A percentile compares a stretch with the other conserved stretches of the same genome.
Evolutionary conservation across 2,797 vertebrate species (phyloP).

Genomic region (Pagetopsis macropterus): DNA sequence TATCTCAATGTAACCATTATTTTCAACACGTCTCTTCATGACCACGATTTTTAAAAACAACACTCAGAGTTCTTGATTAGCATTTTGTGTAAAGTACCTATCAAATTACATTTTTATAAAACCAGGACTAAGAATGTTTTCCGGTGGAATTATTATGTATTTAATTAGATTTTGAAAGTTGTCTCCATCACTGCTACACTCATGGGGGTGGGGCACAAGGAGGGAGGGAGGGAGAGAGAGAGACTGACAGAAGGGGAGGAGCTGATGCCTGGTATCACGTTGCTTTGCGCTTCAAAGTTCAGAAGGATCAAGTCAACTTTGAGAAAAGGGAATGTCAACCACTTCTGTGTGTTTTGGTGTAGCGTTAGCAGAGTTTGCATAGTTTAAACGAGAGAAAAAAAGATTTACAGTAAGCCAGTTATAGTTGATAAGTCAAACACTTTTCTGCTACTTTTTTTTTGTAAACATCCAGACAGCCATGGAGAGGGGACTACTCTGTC

Average conservation of each 20-base stretch:
- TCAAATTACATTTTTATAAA: too few relatives aligned
- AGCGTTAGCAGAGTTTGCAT: background rate
- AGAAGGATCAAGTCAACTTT: slow-evolving; percentile 9
- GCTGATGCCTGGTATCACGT: slow-evolving; percentile 10
- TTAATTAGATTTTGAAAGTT: background rate
- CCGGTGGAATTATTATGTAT: background rate
- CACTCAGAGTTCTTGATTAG: background rate
- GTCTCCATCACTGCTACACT: background rate
- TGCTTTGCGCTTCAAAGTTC: slow-evolving; percentile 15
- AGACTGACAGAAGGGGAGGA: slow-evolving; percentile 31
- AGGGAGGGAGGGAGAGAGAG: background rate
- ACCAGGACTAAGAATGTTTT: too few relatives aligned
- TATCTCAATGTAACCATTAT: too few relatives aligned
- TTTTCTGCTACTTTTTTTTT: background rate
- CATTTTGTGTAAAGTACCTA: too few relatives aligned
- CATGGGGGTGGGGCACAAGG: background rate
- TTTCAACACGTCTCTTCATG: too few relatives aligned
- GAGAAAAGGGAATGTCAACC: slow-evolving; percentile 7
- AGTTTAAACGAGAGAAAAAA: background rate
- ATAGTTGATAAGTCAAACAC: background rate
- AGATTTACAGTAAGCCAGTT: background rate
- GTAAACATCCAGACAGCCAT: slow-evolving; percentile 35
- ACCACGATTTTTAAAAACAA: background rate
- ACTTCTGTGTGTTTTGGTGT: background rate
- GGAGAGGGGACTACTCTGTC: slow-evolving; percentile 37